Percentiles rank a stretch among this genome's conserved stretches.
phyloP scores from a whole-genome alignment of 1,140 invertebrate species.

The Teleopsis dalmanni region DNA sequence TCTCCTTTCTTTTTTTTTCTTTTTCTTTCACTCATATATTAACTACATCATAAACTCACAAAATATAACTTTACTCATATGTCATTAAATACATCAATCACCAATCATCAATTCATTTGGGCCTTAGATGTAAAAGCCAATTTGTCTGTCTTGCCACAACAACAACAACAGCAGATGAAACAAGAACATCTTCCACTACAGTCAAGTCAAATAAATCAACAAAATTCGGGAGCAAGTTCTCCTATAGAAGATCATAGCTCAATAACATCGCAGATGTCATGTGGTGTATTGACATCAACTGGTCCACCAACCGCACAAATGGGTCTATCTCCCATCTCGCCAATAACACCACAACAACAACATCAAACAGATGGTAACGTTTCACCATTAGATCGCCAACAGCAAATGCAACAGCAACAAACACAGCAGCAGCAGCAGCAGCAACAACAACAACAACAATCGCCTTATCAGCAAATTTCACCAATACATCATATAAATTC shows the following conservation, averaged over 20 bases:
- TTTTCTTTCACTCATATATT: constrained; percentile 2
- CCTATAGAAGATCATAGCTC: too few relatives aligned
- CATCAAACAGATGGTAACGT: constrained; percentile 9
- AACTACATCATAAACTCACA: too few relatives aligned
- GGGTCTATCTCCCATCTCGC: constrained; percentile 1
- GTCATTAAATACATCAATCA: too few relatives aligned
- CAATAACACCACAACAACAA: constrained; percentile 8
- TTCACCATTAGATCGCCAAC: constrained; percentile 14
- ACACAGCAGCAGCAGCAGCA: constrained; percentile 23
- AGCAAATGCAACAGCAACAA: constrained; percentile 20
- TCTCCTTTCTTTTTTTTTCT: constrained; percentile 12
- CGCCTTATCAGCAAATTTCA: constrained; percentile 8
- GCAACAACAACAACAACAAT: constrained; percentile 24
- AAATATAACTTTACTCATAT: too few relatives aligned
- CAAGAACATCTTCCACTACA: background rate
- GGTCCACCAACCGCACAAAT: constrained; percentile 12
- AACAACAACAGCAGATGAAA: constrained; percentile 3
- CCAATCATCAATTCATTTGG: too few relatives aligned
- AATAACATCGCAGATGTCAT: constrained; percentile 24
- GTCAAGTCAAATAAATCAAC: constrained; percentile 14
- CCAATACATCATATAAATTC: constrained; percentile 8
- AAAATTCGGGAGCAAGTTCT: background rate
- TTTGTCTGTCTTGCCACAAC: constrained; percentile 15
- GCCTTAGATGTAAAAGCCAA: too few relatives aligned
- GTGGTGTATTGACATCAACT: constrained; percentile 1